Percentiles rank a stretch among this genome's conserved stretches.
Evolutionary conservation across 2,888 invertebrate genomes (phyloP).

Genomic region (Cephus pulcher): DNA sequence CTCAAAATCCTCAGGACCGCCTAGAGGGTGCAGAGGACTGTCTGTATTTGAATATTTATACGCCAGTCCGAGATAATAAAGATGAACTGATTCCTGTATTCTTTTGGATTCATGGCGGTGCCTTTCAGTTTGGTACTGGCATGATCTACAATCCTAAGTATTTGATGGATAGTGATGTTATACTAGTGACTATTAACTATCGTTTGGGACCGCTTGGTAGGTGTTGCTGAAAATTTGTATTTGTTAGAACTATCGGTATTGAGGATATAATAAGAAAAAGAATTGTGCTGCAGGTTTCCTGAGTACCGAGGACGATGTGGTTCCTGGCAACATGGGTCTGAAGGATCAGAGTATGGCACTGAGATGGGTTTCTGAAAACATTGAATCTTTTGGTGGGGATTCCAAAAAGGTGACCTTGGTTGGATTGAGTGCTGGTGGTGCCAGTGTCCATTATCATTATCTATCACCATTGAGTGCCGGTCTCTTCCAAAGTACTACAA

Average conservation of each 20-base stretch:
- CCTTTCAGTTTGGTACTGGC: conserved; percentile 73
- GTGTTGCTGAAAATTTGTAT: conserved; percentile 20
- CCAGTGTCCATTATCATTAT: conserved; percentile 80
- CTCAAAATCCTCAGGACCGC: conserved; percentile 23
- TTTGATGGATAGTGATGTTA: conserved; percentile 74
- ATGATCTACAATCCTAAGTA: conserved; percentile 47
- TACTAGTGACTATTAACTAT: conserved; percentile 78
- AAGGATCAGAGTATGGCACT: conserved; percentile 81
- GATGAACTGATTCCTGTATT: conserved; percentile 49
- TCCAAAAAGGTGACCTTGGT: conserved; percentile 75
- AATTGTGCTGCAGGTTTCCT: conserved; percentile 72
- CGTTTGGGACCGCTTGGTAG: conserved; percentile 78
- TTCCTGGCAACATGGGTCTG: conserved; percentile 80
- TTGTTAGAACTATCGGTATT: neutral
- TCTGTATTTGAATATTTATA: conserved; percentile 40
- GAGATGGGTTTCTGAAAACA: conserved; percentile 77
- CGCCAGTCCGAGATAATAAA: conserved; percentile 8
- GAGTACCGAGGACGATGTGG: conserved; percentile 76
- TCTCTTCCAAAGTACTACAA: conserved; percentile 56
- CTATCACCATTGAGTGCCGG: conserved; percentile 74
- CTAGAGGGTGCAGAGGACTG: conserved; percentile 39
- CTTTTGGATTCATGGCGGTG: conserved; percentile 61
- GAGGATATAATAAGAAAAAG: neutral
- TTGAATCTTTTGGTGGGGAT: conserved; percentile 79
- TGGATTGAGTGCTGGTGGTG: conserved; percentile 81